phyloP scores from a whole-genome alignment of 2,797 vertebrate genomes.

The Melanogrammus aeglefinus region DNA sequence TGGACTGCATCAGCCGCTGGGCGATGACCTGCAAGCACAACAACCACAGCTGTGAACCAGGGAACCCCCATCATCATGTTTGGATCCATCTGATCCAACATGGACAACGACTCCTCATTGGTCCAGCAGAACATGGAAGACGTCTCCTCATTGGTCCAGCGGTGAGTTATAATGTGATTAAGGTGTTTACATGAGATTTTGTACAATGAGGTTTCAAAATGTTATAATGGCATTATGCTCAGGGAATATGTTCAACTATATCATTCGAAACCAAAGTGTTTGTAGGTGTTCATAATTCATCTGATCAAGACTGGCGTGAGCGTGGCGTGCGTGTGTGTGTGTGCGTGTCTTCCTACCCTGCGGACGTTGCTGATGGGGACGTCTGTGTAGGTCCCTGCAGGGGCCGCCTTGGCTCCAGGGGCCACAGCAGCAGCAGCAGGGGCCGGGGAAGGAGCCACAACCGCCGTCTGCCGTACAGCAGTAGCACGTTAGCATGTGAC shows the following conservation, averaged over 20 bases:
- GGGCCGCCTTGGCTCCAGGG: conserved; percentile 49
- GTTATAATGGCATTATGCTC: too few species aligned
- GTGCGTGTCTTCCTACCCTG: conserved; percentile 72
- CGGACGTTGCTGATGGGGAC: conserved; percentile 93
- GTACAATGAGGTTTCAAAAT: background rate
- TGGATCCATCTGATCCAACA: too few species aligned
- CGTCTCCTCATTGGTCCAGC: background rate
- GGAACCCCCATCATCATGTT: background rate
- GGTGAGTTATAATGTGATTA: too few species aligned
- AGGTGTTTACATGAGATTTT: too few species aligned
- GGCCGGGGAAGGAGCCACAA: conserved; percentile 52
- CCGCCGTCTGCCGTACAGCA: conserved; percentile 42
- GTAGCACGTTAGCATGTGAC: background rate
- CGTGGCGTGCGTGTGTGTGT: background rate
- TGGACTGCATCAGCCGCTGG: conserved; percentile 95
- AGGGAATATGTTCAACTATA: too few species aligned
- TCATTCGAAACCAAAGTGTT: too few species aligned
- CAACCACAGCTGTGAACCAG: conserved; percentile 33
- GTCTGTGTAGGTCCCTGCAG: conserved; percentile 89
- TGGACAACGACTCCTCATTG: background rate
- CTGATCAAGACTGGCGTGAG: too few species aligned
- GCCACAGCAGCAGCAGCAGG: conserved; percentile 40
- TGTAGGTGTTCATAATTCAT: too few species aligned
- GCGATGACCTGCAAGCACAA: conserved; percentile 86
- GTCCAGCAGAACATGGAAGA: background rate